A percentile compares a stretch with the other conserved stretches of the same genome.
Evolutionary conservation across 2,113 vertebrate genomes (phyloP).

Genomic region (Brachyhypopomus gauderio): DNA sequence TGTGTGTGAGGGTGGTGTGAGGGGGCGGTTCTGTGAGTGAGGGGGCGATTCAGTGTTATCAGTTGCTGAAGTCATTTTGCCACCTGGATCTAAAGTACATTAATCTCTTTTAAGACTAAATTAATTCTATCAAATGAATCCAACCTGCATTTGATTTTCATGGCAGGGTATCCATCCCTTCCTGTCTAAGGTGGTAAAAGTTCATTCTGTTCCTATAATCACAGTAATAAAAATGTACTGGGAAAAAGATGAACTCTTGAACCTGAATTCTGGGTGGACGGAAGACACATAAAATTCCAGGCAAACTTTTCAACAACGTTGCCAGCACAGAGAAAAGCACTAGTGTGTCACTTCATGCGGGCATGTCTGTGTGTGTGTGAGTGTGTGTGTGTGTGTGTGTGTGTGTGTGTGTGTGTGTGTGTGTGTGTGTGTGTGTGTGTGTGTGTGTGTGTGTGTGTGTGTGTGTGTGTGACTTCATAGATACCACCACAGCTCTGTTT

Average conservation of each 20-base stretch:
- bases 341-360: neutral
- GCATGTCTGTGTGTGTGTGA: conserved; percentile 1
- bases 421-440: too few relatives aligned
- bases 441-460: too few relatives aligned
- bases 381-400: neutral
- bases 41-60: conserved; percentile 1
- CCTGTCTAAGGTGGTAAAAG: conserved; percentile 46
- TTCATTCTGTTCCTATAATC: conserved; percentile 60
- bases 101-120: conserved; percentile 41
- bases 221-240: conserved; percentile 66
- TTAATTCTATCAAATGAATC: conserved; percentile 55
- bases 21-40: too few relatives aligned
- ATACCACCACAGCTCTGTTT: too few relatives aligned
- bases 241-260: conserved; percentile 63
- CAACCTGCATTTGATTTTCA: conserved; percentile 49
- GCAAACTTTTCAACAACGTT: conserved; percentile 28
- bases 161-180: conserved; percentile 10
- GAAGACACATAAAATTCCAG: conserved; percentile 40
- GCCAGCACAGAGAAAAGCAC: conserved; percentile 30
- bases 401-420: neutral
- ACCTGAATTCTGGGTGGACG: conserved; percentile 30
- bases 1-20: too few relatives aligned
- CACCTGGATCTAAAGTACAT: conserved; percentile 31
- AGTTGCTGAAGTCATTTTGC: neutral
- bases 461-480: too few relatives aligned